Percentiles rank a stretch among this genome's conserved stretches.
Evolutionary conservation across 2,888 invertebrate species (phyloP).

Genomic region (Netelia fuscicornis): DNA sequence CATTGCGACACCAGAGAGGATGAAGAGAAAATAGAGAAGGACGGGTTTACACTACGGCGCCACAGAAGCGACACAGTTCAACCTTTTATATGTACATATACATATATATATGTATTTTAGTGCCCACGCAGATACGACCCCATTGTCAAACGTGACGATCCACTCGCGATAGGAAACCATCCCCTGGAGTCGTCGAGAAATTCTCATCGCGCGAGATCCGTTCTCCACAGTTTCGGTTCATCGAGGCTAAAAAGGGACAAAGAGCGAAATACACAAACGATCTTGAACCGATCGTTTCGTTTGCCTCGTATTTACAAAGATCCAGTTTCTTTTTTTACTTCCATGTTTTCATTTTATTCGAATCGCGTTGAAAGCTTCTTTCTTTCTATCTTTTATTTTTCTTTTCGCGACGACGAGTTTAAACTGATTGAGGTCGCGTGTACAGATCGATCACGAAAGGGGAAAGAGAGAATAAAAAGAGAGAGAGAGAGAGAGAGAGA

Average conservation of each 20-base stretch:
- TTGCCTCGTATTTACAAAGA: constrained; percentile 9
- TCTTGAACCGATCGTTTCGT: constrained; percentile 37
- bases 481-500: neutral
- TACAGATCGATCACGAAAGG: neutral
- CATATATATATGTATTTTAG: neutral
- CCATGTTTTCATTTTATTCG: constrained; percentile 9
- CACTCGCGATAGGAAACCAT: constrained; percentile 36
- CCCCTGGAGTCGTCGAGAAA: constrained; percentile 14
- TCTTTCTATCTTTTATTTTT: neutral
- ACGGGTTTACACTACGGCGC: neutral
- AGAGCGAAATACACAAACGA: constrained; percentile 20
- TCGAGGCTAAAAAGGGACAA: neutral
- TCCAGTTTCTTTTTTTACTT: neutral
- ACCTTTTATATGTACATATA: neutral
- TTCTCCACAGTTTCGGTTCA: constrained; percentile 13
- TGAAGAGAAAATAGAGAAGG: constrained; percentile 22
- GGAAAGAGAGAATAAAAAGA: neutral
- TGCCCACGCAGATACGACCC: neutral
- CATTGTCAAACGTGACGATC: constrained; percentile 35
- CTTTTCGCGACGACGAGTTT: neutral
- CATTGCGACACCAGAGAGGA: constrained; percentile 2
- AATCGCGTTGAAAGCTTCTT: neutral
- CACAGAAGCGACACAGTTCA: neutral
- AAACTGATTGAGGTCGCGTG: constrained; percentile 9
- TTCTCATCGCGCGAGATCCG: constrained; percentile 37